Base-by-base conservation (phyloP, 1,140 invertebrate genomes). In the Oncopeltus fasciatus region DNA sequence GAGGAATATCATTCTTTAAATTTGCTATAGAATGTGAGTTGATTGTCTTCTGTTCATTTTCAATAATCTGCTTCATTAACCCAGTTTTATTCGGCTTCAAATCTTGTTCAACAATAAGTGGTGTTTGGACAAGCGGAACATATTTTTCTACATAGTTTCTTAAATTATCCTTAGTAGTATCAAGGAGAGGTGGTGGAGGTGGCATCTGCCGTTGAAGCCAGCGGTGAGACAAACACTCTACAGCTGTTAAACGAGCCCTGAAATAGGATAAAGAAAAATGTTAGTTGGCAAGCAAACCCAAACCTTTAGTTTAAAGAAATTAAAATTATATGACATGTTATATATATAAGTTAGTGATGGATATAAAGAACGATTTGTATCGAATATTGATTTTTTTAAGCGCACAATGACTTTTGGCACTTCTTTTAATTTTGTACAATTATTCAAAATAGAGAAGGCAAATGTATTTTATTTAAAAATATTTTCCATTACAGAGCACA, bases 161-260 rank as follows among this genome's bases (percentile, higher is more conserved):
- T 16, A 92, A 76, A 72, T 92, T 91, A 69, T 90, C 87, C 75
- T 92, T 91, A n/a, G 88, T 59, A 5, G 53, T 61, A 11, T 65
- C 64, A 14, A 61, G 21, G 51, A 20, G 31, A 21, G 71, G 65
- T 18, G 63, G 65, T 53, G 64, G 64, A 72, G 68, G 60, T 27
- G 72, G 68, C 5, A 72, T 73, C 67, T 78, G 76, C 62, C 77
- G 76, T 65, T 75, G 73, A 59, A 91, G 74, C 87, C 88, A 92
- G 64, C 74, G 78, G 73, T 90, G 87, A 51, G 80, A 78, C 68
- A 87, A 78, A 73, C 87, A 88, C 71, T 87, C 78, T 69, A 77
- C 75, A 64, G 87, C 84, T 68, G 82, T 81, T 73, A 85, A 80
- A 67, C 87, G 83, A 69, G 79, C 79, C 78, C 87, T 90, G 81